Base-by-base conservation (phyloP, 2,888 invertebrate genomes). In the Micoletzkya japonica region DNA sequence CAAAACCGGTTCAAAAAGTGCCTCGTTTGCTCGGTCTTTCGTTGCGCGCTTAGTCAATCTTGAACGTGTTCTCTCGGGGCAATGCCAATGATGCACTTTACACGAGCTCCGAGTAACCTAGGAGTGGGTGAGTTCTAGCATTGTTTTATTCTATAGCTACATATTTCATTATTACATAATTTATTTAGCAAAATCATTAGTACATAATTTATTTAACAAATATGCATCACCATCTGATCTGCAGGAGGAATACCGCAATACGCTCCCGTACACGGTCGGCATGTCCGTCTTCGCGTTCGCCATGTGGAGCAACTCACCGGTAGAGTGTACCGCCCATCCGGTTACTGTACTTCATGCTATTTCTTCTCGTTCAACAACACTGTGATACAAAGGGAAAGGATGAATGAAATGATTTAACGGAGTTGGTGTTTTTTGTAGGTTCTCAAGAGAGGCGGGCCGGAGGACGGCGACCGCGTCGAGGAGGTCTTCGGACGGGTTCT, bases 271-370 rank as follows among this genome's bases (percentile, higher is more conserved):
- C 49, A 24, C 67, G 14, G 20, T 14, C 57, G 67, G 57, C 56
- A 67, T 67, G 67, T 28, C 57, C 39, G 17, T 67, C n/a, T 67
- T 67, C 67, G 67, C 67, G 28, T 67, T 57, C 44, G 34, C 26
- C 28, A 67, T 67, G 57, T 67, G 67, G 67, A 57, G 57, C 44
- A 67, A 67, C 24, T 67, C 67, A 7, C 67, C 56, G 2, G 67
- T 67, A 10, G 28, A 20, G 10, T 44, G 44, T 44, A n/a, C n/a
- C n/a, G n/a, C n/a, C n/a, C n/a, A n/a, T n/a, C n/a, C n/a, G 59
- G 36, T 4, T 26, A 10, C 24, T 54, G 30, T 3, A 28, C 3
- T 6, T 26, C 3, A 26, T n/a, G n/a, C n/a, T n/a, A n/a, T n/a
- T n/a, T n/a, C n/a, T n/a, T n/a, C n/a, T n/a, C n/a, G n/a, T n/a